phyloP scores from a whole-genome alignment of 2,797 vertebrate species.

The Chaetodon trifasciatus region DNA sequence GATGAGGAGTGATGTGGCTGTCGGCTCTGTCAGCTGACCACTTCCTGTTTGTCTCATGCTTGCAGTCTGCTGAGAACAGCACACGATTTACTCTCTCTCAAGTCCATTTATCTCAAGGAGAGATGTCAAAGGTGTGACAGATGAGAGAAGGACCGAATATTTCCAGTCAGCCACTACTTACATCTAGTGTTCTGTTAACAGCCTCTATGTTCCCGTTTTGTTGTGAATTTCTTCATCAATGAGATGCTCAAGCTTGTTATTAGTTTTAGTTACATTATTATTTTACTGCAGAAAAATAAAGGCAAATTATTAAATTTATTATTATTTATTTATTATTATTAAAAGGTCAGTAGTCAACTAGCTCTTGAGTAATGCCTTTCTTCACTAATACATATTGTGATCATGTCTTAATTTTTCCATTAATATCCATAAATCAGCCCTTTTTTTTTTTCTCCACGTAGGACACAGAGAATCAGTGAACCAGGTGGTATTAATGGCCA shows the following conservation, averaged over 20 bases:
- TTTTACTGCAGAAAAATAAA: slow-evolving; percentile 2
- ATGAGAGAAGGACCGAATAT: slow-evolving; percentile 68
- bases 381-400: no score
- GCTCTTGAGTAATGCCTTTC: no score
- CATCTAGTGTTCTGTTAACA: slow-evolving; percentile 47
- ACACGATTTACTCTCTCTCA: slow-evolving; percentile 65
- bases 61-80: slow-evolving; percentile 60
- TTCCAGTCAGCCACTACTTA: slow-evolving; percentile 57
- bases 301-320: not conserved
- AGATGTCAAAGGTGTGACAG: slow-evolving; percentile 81
- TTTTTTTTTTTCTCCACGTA: no score
- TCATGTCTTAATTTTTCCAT: no score
- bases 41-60: slow-evolving; percentile 64
- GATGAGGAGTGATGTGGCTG: slow-evolving; percentile 68
- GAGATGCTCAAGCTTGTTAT: slow-evolving; percentile 8
- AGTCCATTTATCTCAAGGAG: slow-evolving; percentile 82
- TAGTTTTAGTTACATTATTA: slow-evolving; percentile 18
- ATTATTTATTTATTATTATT: no score
- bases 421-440: no score
- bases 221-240: slow-evolving; percentile 14
- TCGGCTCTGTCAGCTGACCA: slow-evolving; percentile 58
- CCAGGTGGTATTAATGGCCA: no score
- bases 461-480: no score
- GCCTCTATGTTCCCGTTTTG: slow-evolving; percentile 26
- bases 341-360: no score